A percentile compares a stretch with the other conserved stretches of the same genome.
Evolutionary conservation across 2,797 vertebrate species (phyloP).

Genomic region (Pampus argenteus): DNA sequence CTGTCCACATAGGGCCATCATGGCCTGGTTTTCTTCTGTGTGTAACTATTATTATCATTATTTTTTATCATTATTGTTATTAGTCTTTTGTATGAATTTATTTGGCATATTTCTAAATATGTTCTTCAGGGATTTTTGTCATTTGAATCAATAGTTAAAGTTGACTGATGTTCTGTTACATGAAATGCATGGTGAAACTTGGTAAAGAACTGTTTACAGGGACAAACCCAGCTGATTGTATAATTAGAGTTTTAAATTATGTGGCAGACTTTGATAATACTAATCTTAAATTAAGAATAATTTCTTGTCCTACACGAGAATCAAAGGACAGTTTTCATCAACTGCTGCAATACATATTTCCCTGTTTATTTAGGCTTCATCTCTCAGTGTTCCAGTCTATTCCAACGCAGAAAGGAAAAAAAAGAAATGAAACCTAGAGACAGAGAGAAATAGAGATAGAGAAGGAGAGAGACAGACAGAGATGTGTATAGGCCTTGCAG

Average conservation of each 20-base stretch:
- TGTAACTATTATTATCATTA: slow-evolving; percentile 23
- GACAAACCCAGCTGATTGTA: slow-evolving; percentile 1
- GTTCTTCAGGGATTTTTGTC: slow-evolving; percentile 21
- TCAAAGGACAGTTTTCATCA: slow-evolving; percentile 34
- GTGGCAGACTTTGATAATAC: slow-evolving; percentile 6
- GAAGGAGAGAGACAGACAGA: slow-evolving; percentile 49
- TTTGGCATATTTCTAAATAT: slow-evolving; percentile 11
- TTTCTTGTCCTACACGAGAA: slow-evolving; percentile 11
- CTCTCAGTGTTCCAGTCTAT: slow-evolving; percentile 51
- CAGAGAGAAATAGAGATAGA: slow-evolving; percentile 29
- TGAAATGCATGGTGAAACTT: background rate
- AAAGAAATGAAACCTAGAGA: slow-evolving; percentile 13
- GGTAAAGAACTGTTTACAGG: background rate
- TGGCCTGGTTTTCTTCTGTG: slow-evolving; percentile 27
- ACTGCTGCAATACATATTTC: slow-evolving; percentile 38
- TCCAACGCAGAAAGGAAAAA: slow-evolving; percentile 46
- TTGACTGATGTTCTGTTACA: slow-evolving; percentile 21
- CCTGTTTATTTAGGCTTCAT: slow-evolving; percentile 57
- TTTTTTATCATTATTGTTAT: background rate
- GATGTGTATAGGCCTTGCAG: slow-evolving; percentile 72
- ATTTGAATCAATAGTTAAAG: slow-evolving; percentile 22
- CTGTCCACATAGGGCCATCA: slow-evolving; percentile 58
- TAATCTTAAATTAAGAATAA: slow-evolving; percentile 27
- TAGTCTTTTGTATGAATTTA: background rate
- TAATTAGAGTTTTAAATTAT: slow-evolving; percentile 9